Evolutionary conservation across 2,888 invertebrate genomes (phyloP).

Genomic region (Eudemis profundana): DNA sequence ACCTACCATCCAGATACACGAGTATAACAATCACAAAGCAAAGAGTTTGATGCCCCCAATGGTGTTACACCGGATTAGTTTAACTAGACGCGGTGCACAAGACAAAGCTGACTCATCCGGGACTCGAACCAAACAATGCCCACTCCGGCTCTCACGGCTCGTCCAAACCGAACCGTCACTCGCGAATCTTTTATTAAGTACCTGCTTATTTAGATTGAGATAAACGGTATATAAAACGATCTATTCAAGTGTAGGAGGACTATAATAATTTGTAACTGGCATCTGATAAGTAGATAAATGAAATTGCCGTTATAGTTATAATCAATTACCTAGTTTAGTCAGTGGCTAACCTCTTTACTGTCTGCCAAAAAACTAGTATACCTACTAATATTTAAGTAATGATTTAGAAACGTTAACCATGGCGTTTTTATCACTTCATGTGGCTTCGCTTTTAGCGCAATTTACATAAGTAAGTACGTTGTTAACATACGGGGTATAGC

Average conservation of each 20-base stretch:
- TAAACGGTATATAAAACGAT: conserved; percentile 40
- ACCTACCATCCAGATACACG: conserved; percentile 16
- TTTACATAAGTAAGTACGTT: no score
- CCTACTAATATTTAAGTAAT: neutral
- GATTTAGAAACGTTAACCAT: no score
- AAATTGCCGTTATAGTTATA: conserved; percentile 30
- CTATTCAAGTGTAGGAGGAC: conserved; percentile 38
- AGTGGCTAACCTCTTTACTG: neutral
- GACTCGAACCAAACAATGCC: conserved; percentile 41
- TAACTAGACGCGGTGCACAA: conserved; percentile 48
- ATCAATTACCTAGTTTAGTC: conserved; percentile 22
- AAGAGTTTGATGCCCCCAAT: conserved; percentile 47
- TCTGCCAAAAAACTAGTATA: neutral
- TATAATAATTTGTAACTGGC: conserved; percentile 29
- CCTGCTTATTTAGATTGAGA: conserved; percentile 38
- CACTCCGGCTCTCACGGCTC: conserved; percentile 37
- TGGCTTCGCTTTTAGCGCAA: no score
- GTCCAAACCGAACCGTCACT: conserved; percentile 23
- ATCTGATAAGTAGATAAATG: conserved; percentile 34
- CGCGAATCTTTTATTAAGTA: conserved; percentile 36
- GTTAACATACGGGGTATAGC: no score
- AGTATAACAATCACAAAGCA: conserved; percentile 45
- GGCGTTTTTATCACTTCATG: no score
- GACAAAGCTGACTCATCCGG: conserved; percentile 61
- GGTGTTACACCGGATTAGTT: conserved; percentile 62